Evolutionary conservation across 2,797 vertebrate species (phyloP).

Genomic region (Lindbergichthys nudifrons): DNA sequence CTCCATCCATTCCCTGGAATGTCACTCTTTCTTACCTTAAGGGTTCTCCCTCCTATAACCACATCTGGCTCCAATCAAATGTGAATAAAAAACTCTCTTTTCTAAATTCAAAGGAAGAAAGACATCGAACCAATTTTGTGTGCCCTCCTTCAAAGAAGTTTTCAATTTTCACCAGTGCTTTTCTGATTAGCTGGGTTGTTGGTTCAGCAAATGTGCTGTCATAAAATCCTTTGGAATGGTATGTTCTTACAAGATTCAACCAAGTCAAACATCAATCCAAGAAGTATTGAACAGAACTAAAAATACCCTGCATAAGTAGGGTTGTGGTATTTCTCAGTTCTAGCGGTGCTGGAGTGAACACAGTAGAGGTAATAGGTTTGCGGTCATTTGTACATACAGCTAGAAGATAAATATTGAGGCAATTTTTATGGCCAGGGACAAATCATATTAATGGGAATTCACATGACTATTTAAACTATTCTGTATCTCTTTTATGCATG

Average conservation of each 20-base stretch:
- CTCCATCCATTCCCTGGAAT: slow-evolving; percentile 68
- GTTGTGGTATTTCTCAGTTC: slow-evolving; percentile 56
- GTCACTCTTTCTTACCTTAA: slow-evolving; percentile 71
- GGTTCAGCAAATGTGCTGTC: slow-evolving; percentile 66
- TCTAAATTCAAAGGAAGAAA: slow-evolving; percentile 70
- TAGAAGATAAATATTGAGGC: slow-evolving; percentile 37
- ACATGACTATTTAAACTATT: slow-evolving; percentile 13
- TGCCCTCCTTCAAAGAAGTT: slow-evolving; percentile 62
- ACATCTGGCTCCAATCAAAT: slow-evolving; percentile 91
- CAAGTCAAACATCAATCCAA: slow-evolving; percentile 74
- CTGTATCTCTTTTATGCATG: no score
- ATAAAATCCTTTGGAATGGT: slow-evolving; percentile 73
- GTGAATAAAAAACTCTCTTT: slow-evolving; percentile 80
- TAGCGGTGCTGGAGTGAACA: slow-evolving; percentile 31
- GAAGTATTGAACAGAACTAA: slow-evolving; percentile 69
- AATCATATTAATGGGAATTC: slow-evolving; percentile 25
- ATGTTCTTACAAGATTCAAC: slow-evolving; percentile 59
- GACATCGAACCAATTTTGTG: slow-evolving; percentile 74
- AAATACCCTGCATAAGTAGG: slow-evolving; percentile 63
- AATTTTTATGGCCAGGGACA: slow-evolving; percentile 23
- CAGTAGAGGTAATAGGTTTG: slow-evolving; percentile 36
- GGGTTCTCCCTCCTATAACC: slow-evolving; percentile 65
- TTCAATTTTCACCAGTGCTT: slow-evolving; percentile 66
- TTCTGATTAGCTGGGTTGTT: slow-evolving; percentile 65
- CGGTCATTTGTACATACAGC: slow-evolving; percentile 32